Evolutionary conservation across 2,888 invertebrate genomes (phyloP), one percentile per base, ranked within the genome.

Genomic region (Phanerotoma sp.): DNA sequence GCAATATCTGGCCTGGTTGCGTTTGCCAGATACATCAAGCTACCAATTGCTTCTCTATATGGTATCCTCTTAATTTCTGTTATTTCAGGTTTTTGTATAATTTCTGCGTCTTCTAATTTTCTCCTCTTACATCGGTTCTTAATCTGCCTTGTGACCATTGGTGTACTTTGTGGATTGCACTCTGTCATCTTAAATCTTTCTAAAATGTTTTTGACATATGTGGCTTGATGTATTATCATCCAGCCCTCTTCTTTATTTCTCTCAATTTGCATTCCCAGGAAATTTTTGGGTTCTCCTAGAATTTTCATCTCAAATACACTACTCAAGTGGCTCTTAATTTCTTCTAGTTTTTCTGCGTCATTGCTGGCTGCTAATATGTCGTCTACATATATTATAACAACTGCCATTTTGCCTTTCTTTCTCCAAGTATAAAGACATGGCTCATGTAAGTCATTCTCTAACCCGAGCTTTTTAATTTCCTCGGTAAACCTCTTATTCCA

Each of bases 351-450:
- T 20, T 56, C 15, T 33, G 10, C 1, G 22, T 56, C 52, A 37
- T 66, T 63, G 28, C 57, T 62, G 1, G 57, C 57, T 16, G 56
- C 20, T 42, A 63, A 20, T 46, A 60, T 61, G 21, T 59, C 61
- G 25, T 61, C 62, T 44, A 63, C 64, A 37, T 62, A 63, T 9
- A 63, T 7, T 10, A 60, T 21, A 4, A 62, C 18, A 9, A 63
- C 37, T 33, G 22, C 21, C 15, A 44, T 28, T 10, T 28, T 15
- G 2, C 16, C 30, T 15, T 28, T 15, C 10, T 30, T 28, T 2
- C 22, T 44, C 38, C 30, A 35, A 5, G 38, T 51, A 20, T 57
- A 62, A 2, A 59, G 25, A 16, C 60, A 57, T 11, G 48, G 44
- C 41, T 62, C 61, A 15, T 37, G 41, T 20, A 37, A 7, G 11